Conservation (phyloP, 2,113 vertebrate genomes). For the Neolamprologus fasciatus region DNA sequence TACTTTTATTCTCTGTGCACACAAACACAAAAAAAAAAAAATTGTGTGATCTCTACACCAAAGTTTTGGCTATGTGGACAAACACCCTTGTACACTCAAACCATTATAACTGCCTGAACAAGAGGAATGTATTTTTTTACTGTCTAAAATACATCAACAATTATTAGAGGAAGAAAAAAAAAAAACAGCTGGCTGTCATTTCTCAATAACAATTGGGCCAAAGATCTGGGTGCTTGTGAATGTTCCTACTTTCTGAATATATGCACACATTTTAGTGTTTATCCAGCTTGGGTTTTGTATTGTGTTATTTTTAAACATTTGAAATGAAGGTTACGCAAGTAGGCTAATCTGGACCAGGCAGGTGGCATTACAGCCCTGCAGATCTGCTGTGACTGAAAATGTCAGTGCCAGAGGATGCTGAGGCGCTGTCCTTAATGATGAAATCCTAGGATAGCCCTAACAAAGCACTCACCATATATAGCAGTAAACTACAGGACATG, state of each 20-base stretch:
- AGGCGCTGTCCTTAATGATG: not conserved
- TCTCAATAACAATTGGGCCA: not conserved
- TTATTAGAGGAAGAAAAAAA: not conserved
- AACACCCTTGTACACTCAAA: not conserved
- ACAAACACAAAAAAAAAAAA: not conserved
- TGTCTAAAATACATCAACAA: not conserved
- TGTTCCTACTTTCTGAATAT: not conserved
- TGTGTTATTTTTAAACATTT: conserved; percentile 45
- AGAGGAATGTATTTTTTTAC: not conserved
- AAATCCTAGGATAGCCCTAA: not conserved
- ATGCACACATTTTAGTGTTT: not conserved
- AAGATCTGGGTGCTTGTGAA: not conserved
- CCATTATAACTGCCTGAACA: not conserved
- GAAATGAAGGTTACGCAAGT: conserved; percentile 48
- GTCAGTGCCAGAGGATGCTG: conserved; percentile 16
- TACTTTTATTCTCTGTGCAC: not conserved
- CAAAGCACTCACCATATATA: not conserved
- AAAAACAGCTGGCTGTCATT: not conserved
- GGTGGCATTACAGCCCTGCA: not conserved
- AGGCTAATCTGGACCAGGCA: conserved; percentile 42
- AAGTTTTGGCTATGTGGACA: not conserved
- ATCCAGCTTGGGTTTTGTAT: conserved; percentile 25
- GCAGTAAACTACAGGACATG: not conserved
- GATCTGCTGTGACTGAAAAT: conserved; percentile 29
- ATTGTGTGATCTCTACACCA: not conserved